Percentiles rank a stretch among this genome's conserved stretches.
These are phyloP conservation scores for Eolophus roseicapilla DNA, from an alignment of 2,113 vertebrate species.

Conservation along the genomic window DNA sequence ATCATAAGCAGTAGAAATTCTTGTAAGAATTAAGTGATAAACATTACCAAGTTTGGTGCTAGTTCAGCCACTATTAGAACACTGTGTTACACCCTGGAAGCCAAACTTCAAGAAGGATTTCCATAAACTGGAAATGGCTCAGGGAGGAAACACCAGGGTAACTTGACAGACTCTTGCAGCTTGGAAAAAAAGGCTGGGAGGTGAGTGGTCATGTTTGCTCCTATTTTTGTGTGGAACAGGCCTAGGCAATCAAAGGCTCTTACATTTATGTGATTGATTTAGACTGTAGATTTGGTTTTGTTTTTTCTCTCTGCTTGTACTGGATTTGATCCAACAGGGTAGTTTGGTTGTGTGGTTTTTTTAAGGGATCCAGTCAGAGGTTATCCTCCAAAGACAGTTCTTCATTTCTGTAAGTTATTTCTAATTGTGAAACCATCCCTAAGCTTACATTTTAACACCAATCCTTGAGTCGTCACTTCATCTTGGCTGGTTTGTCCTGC, in stretches of 20 bases:
- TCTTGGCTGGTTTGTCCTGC: not conserved
- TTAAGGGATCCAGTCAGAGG: not conserved
- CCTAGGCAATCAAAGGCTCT: not conserved
- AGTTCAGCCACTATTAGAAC: not conserved
- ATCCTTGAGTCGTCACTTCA: not conserved
- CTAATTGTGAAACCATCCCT: not conserved
- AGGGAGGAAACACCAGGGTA: not conserved
- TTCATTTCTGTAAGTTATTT: not conserved
- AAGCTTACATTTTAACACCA: not conserved
- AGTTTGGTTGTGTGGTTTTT: not conserved
- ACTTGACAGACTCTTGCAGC: not conserved
- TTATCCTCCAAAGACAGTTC: not conserved
- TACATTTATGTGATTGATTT: not conserved
- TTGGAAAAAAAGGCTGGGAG: not conserved
- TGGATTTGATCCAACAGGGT: not conserved
- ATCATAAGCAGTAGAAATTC: not conserved
- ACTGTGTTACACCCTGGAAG: accelerated
- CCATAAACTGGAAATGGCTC: not conserved
- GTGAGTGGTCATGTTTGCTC: not conserved
- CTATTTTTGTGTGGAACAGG: not conserved
- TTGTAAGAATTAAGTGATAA: not conserved
- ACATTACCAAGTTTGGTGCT: not conserved
- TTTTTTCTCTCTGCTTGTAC: not conserved
- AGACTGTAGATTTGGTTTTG: not conserved
- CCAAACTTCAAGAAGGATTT: not conserved